Base-by-base conservation (phyloP, 2,888 invertebrate species). In the Tachystola acroxantha region DNA sequence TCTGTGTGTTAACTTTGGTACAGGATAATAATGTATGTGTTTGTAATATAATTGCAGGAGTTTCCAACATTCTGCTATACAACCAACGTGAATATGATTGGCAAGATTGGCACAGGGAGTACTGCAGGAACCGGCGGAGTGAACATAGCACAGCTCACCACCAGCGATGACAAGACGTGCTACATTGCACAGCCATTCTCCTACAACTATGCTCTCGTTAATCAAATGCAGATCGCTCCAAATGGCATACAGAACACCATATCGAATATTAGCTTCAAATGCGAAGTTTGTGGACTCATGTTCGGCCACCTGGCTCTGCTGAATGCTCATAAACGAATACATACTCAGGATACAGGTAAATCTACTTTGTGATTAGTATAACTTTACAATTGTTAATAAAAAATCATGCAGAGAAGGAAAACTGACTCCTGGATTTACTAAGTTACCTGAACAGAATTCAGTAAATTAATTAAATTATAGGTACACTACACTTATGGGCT, bases 281-380 rank as follows among this genome's bases (percentile, higher is more conserved):
- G 95, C 76, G 95, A 96, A 73, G 93, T 95, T 6, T 95, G 95
- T 63, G 95, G 95, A 29, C 84, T 95, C 42, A 94, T 94, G 89
- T 96, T 95, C 71, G 93, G 93, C 1, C 95, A 95, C 65, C 88
- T 95, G 46, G 91, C 93, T 31, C 73, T 95, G 39, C 79, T 95
- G n/a, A 95, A 94, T 78, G 94, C 95, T 60, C 95, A 95, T 73
- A 96, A 95, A 80, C 90, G 94, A 50, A 92, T 93, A 61, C 94
- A 94, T 66, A 91, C 91, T 40, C 90, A 90, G 53, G 90, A 89
- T 49, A 77, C 88, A 55, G 89, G 88, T 71, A 78, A 74, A 27
- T 12, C 10, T 11, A 27, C 7, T 27, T 27, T 11, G 10, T 20
- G 6, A n/a, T 24, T 16, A 16, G 6, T 16, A 16, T 16, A 16